Conservation (phyloP, 2,113 vertebrate species). For the Arizona elegans region DNA sequence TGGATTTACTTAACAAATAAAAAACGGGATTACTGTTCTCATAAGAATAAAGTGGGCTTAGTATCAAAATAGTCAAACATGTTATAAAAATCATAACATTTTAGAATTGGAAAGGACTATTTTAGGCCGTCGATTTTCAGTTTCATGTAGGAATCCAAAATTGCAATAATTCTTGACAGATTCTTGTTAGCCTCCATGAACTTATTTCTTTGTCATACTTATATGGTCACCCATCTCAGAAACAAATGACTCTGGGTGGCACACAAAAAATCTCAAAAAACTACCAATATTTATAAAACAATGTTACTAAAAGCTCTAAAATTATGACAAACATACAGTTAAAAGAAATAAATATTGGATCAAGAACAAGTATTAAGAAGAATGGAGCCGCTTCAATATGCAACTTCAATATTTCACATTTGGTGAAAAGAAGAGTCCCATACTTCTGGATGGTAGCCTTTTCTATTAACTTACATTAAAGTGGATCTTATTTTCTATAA, state of each 20-base stretch:
- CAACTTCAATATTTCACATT: no score
- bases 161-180: not conserved
- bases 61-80: not conserved
- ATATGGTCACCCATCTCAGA: no score
- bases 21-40: not conserved
- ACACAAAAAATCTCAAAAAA: no score
- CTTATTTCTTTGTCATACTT: not conserved
- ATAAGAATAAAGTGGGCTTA: not conserved
- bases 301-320: no score
- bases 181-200: not conserved
- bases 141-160: not conserved
- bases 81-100: not conserved
- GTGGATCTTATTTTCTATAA: not conserved
- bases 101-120: not conserved
- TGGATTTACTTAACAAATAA: not conserved
- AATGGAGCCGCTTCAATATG: no score
- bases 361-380: no score
- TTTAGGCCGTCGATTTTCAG: not conserved
- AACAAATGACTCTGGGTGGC: no score
- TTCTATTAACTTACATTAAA: not conserved
- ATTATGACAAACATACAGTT: no score
- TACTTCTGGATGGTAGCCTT: not conserved
- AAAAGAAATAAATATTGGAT: no score
- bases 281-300: no score
- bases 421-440: not conserved